Evolutionary conservation across 2,797 vertebrate genomes (phyloP).

Genomic region (Phalloptychus januarius): DNA sequence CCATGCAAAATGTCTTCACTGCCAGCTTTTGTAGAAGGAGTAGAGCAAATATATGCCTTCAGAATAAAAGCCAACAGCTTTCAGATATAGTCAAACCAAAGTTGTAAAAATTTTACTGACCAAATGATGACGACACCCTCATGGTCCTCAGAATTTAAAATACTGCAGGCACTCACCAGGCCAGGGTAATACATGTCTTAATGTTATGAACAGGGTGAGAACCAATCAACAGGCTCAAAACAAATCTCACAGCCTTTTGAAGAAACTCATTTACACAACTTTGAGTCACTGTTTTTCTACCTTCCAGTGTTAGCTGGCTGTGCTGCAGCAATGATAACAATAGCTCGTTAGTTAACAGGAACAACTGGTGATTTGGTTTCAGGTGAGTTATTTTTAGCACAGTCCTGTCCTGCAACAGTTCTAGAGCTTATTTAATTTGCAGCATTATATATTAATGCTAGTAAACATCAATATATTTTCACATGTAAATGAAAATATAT

Average conservation of each 20-base stretch:
- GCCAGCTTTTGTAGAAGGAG: neutral
- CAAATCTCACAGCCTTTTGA: neutral
- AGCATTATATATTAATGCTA: neutral
- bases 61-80: neutral
- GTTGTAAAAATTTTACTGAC: neutral
- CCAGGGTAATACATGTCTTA: neutral
- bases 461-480: too few relatives aligned
- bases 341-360: neutral
- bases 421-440: neutral
- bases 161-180: neutral
- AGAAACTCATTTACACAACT: neutral
- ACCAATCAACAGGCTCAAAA: neutral
- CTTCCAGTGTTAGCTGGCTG: neutral
- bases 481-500: neutral
- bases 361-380: neutral
- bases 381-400: neutral
- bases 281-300: neutral
- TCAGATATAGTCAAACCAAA: neutral
- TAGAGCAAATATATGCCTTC: neutral
- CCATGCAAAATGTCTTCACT: neutral
- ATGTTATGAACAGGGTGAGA: too few relatives aligned
- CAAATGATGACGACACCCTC: neutral
- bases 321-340: neutral
- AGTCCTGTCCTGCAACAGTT: neutral
- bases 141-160: neutral